These are phyloP conservation scores for Octopus sinensis DNA, from an alignment of 1,140 invertebrate species.

Conservation along the genomic window DNA sequence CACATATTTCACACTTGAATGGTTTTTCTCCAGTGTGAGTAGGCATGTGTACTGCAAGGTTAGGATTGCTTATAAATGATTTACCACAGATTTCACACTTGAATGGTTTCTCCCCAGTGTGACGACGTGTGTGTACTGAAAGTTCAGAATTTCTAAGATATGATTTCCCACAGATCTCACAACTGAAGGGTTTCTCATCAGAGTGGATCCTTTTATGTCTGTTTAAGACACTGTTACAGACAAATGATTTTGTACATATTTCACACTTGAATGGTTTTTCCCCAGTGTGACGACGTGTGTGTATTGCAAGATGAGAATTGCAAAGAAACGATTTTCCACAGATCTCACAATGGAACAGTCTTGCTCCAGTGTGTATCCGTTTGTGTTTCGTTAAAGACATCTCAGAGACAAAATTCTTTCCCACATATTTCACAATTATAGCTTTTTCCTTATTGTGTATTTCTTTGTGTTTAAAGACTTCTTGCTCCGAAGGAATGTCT, in stretches of 20 bases:
- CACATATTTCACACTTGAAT: constrained; percentile 17
- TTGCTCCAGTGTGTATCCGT: too few relatives aligned
- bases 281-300: constrained; percentile 33
- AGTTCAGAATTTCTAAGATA: too few relatives aligned
- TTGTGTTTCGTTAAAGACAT: too few relatives aligned
- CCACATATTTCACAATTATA: too few relatives aligned
- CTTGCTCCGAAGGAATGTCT: too few relatives aligned
- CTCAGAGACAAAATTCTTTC: too few relatives aligned
- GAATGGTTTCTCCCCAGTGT: neutral
- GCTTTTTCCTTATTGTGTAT: too few relatives aligned
- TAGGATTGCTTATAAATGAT: constrained; percentile 42
- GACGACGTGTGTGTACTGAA: neutral
- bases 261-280: constrained; percentile 25
- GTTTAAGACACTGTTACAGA: neutral
- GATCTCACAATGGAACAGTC: neutral
- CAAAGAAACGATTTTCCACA: constrained; percentile 75
- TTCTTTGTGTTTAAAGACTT: too few relatives aligned
- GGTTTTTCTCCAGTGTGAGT: constrained; percentile 21
- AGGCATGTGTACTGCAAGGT: constrained; percentile 22
- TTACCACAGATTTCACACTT: constrained; percentile 23
- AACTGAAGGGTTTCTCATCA: neutral
- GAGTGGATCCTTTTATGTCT: neutral
- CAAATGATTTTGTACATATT: neutral
- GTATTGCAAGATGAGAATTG: constrained; percentile 59
- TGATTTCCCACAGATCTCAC: neutral